Base-by-base conservation (phyloP, 2,888 invertebrate species). In the Miltochrista miniata region DNA sequence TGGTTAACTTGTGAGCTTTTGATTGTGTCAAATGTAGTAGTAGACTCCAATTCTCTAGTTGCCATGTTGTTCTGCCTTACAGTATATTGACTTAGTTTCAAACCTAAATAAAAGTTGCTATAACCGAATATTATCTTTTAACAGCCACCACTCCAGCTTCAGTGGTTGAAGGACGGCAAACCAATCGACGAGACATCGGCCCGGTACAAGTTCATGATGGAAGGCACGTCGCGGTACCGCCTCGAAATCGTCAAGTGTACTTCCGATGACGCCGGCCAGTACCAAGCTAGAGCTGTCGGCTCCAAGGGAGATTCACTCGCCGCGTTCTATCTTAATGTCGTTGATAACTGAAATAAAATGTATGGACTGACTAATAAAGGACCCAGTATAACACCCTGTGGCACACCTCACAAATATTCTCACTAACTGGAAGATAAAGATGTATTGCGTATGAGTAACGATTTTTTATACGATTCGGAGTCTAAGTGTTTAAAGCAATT, bases 131-230 rank as follows among this genome's bases (percentile, higher is more conserved):
- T 18, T 61, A 2, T 57, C 34, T 3, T 39, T 51, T 68, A 52
- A 52, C 83, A 93, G 76, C 92, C 94, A 75, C 93, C 94, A 68
- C 90, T 95, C 66, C 94, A 94, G 81, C 91, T 95, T 49, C 93
- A 93, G 67, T 98, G 98, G 98, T 92, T 96, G 76, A 98, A 98
- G 92, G 98, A 98, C 92, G 97, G 97, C 72, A 96, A 96, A 79
- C 94, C 95, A 49, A 94, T 98, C 68, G 96, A 97, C 79, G 97
- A 98, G 79, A 92, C 92, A 24, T 93, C 93, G 42, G 90, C 95
- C 53, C 94, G 96, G 79, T 96, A 96, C 84, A 95, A 95, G 76
- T 96, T 97, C 87, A 96, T 95, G 55, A 95, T 95, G 84, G 96
- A 97, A 77, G 96, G 95, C 67, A 95, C 95, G 68, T 95, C 94